These are phyloP conservation scores for Gymnocephalus cernua DNA, from an alignment of 2,113 vertebrate genomes.

Conservation along the genomic window DNA sequence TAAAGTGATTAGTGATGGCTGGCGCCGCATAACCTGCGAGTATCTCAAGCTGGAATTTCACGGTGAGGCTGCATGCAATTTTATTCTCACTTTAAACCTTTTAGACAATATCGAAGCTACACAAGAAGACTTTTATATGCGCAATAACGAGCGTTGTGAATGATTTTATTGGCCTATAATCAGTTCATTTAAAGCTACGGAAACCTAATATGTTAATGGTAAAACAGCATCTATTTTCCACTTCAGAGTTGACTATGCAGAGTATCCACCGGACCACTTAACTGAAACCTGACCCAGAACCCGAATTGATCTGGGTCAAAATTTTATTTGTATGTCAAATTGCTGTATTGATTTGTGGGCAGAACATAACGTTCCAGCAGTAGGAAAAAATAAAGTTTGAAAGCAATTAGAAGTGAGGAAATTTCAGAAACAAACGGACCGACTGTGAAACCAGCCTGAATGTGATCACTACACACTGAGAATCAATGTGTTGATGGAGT, in stretches of 20 bases:
- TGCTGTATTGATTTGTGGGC: neutral
- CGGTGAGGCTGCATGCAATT: neutral
- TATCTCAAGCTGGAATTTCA: conserved; percentile 16
- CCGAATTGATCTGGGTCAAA: neutral
- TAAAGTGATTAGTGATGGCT: conserved; percentile 61
- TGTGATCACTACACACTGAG: neutral
- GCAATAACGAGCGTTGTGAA: neutral
- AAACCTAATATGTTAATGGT: neutral
- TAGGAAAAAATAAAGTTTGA: too few relatives aligned
- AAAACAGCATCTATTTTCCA: neutral
- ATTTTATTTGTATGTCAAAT: neutral
- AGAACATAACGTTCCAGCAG: neutral
- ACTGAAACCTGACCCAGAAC: neutral
- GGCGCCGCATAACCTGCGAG: conserved; percentile 41
- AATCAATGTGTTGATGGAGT: conserved; percentile 7
- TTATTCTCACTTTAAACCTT: conserved; percentile 8
- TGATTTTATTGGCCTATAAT: neutral
- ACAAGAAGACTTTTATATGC: neutral
- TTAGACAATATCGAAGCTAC: neutral
- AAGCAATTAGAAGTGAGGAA: neutral
- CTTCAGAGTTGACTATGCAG: neutral
- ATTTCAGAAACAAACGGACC: neutral
- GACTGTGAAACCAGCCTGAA: too few relatives aligned
- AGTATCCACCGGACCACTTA: too few relatives aligned
- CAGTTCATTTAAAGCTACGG: neutral